phyloP scores from a whole-genome alignment of 1,140 invertebrate genomes.

The Heliconius hewitsoni region DNA sequence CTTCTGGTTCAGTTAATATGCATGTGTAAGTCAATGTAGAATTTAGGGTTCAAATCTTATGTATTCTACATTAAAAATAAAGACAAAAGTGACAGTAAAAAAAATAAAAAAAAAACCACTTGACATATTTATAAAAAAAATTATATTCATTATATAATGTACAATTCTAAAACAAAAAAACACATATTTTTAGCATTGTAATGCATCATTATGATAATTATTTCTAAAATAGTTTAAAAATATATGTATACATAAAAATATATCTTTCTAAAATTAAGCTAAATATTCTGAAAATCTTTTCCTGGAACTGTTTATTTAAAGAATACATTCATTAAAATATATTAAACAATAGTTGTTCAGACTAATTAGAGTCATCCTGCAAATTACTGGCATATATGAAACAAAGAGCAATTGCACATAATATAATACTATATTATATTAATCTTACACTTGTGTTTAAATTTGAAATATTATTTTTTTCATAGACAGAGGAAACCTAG shows the following conservation, averaged over 20 bases:
- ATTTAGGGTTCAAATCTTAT: too few relatives aligned
- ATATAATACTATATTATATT: not conserved
- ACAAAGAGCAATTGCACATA: conserved; percentile 15
- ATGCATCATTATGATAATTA: not conserved
- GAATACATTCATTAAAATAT: not conserved
- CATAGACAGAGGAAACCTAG: too few relatives aligned
- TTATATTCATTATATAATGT: too few relatives aligned
- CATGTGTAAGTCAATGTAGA: too few relatives aligned
- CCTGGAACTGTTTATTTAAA: not conserved
- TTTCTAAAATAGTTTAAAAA: not conserved
- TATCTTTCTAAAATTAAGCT: too few relatives aligned
- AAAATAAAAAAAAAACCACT: too few relatives aligned
- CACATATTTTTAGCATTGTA: too few relatives aligned
- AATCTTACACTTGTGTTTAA: not conserved
- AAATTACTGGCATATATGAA: conserved; percentile 20
- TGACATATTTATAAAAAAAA: too few relatives aligned
- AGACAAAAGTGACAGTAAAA: too few relatives aligned
- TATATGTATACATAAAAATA: not conserved
- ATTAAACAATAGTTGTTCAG: conserved; percentile 2
- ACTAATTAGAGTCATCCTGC: conserved; percentile 26
- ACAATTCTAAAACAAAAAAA: too few relatives aligned
- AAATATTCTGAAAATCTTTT: not conserved
- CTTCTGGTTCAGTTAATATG: too few relatives aligned
- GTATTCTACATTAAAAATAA: too few relatives aligned
- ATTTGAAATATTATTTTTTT: not conserved